Evolutionary conservation across 2,797 vertebrate genomes (phyloP).

Genomic region (Pangasius djambal): DNA sequence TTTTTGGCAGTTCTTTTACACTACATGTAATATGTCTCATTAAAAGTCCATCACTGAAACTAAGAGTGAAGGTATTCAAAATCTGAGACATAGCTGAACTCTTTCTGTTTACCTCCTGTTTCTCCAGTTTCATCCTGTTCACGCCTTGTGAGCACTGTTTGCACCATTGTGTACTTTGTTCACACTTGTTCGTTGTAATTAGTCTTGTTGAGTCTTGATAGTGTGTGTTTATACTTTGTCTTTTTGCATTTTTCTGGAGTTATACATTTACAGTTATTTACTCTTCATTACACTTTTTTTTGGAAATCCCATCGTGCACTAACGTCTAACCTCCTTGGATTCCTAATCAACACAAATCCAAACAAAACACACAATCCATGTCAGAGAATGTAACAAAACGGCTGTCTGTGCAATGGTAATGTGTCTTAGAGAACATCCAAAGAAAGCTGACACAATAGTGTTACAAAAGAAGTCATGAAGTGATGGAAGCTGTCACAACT

Average conservation of each 20-base stretch:
- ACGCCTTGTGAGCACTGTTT: neutral
- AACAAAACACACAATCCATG: neutral
- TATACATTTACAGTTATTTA: neutral
- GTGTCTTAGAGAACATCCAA: neutral
- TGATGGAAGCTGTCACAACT: conserved; percentile 14
- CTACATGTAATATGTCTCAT: neutral
- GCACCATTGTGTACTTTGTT: conserved; percentile 7
- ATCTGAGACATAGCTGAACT: neutral
- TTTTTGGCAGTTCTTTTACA: neutral
- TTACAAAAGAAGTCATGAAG: conserved; percentile 4
- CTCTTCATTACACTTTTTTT: neutral
- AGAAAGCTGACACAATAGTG: neutral
- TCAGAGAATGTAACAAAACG: neutral
- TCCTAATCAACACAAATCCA: neutral
- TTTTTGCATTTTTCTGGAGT: neutral
- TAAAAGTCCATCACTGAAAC: neutral
- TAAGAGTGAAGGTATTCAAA: neutral
- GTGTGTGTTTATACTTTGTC: neutral
- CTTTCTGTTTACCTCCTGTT: neutral
- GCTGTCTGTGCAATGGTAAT: neutral
- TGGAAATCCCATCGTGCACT: neutral
- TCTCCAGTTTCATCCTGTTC: neutral
- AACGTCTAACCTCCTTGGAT: neutral
- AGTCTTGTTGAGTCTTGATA: neutral
- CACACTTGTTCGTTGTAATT: conserved; percentile 7